phyloP scores from a whole-genome alignment of 2,888 invertebrate genomes.

The Melieria picta region DNA sequence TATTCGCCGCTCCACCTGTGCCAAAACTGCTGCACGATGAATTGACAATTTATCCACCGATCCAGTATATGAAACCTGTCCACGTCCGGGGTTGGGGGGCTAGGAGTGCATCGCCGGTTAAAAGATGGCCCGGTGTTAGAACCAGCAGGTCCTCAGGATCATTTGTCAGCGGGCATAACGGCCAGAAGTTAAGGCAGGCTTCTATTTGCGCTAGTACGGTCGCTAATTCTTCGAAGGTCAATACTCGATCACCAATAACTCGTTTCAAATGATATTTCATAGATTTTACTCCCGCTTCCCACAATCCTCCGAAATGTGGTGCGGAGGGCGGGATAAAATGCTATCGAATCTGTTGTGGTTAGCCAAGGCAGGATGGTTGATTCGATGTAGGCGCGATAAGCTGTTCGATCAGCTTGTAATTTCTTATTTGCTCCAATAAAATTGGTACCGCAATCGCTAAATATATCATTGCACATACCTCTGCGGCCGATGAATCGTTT shows the following conservation, averaged over 20 bases:
- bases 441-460: constrained; percentile 41
- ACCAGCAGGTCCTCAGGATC: constrained; percentile 5
- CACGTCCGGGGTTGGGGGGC: too few species aligned
- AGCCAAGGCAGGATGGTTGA: not conserved
- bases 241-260: constrained; percentile 6
- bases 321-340: constrained; percentile 32
- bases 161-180: constrained; percentile 4
- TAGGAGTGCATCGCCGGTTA: constrained; percentile 2
- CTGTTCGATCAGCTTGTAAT: constrained; percentile 9
- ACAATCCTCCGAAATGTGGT: constrained; percentile 13
- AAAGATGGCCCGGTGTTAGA: constrained; percentile 13
- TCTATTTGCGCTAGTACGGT: constrained; percentile 24
- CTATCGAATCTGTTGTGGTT: constrained; percentile 11
- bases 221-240: constrained; percentile 15
- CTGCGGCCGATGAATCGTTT: constrained; percentile 47
- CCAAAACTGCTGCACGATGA: too few species aligned
- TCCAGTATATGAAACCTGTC: too few species aligned
- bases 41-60: too few species aligned
- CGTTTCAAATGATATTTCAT: constrained; percentile 11
- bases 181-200: constrained; percentile 8
- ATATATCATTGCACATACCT: constrained; percentile 27
- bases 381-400: too few species aligned
- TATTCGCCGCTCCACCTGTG: too few species aligned
- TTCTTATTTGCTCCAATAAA: constrained; percentile 40
- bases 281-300: constrained; percentile 3